Percentiles rank a stretch among this genome's conserved stretches.
Conservation (phyloP, 2,888 invertebrate species). For the Netelia virgata region DNA sequence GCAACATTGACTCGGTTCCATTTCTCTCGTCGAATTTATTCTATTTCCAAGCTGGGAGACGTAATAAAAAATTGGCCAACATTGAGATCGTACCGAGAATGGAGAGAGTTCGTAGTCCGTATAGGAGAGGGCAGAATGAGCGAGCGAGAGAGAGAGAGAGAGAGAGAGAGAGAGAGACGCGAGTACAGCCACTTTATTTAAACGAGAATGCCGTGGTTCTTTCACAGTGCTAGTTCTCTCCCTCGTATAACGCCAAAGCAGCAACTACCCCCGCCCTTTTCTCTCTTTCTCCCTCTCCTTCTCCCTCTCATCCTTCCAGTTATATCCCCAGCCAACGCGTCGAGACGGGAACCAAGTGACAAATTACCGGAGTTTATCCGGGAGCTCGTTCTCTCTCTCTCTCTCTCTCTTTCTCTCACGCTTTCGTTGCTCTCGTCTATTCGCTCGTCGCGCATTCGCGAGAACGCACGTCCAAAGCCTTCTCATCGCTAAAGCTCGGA, state of each 20-base stretch:
- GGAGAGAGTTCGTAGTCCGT: constrained; percentile 14
- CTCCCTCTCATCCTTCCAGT: constrained; percentile 16
- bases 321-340: constrained; percentile 51
- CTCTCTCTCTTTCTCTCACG: constrained; percentile 23
- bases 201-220: constrained; percentile 56
- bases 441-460: constrained; percentile 48
- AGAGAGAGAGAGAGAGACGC: constrained; percentile 11
- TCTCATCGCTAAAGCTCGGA: constrained; percentile 50
- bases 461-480: constrained; percentile 51
- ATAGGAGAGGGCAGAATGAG: constrained; percentile 6
- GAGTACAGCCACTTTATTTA: constrained; percentile 62
- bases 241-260: constrained; percentile 28
- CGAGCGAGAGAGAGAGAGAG: background rate
- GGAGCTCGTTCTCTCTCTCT: constrained; percentile 30
- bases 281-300: constrained; percentile 17
- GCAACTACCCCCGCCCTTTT: background rate
- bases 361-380: constrained; percentile 68
- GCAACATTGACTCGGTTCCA: constrained; percentile 21
- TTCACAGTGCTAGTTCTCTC: constrained; percentile 39
- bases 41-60: constrained; percentile 36
- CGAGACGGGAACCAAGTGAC: constrained; percentile 62
- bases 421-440: constrained; percentile 40
- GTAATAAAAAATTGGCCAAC: constrained; percentile 23
- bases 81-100: constrained; percentile 11
- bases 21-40: constrained; percentile 53